These are phyloP conservation scores for Cabera pusaria DNA, from an alignment of 2,888 invertebrate species.

Conservation along the genomic window DNA sequence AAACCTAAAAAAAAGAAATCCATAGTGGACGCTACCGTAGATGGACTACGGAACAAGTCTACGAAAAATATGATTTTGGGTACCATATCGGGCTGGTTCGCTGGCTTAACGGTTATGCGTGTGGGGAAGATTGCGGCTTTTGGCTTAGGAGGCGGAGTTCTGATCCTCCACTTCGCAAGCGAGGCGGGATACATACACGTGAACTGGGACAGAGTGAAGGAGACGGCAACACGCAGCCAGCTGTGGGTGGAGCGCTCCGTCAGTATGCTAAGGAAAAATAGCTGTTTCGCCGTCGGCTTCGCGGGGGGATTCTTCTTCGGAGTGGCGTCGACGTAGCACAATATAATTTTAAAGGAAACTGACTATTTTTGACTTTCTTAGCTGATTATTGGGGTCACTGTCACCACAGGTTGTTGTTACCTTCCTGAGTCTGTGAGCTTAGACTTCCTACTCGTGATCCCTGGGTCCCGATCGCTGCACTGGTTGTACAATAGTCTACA, in stretches of 20 bases:
- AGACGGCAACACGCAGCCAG: conserved; percentile 88
- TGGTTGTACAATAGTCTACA: too few species aligned
- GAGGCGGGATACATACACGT: conserved; percentile 94
- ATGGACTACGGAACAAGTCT: conserved; percentile 47
- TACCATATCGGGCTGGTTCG: conserved; percentile 81
- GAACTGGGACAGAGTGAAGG: conserved; percentile 93
- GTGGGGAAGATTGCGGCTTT: conserved; percentile 95
- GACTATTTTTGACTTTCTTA: too few species aligned
- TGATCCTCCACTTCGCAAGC: conserved; percentile 93
- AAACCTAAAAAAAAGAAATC: conserved; percentile 45
- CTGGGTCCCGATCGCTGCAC: too few species aligned
- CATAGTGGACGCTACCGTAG: conserved; percentile 48
- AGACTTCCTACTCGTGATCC: too few species aligned
- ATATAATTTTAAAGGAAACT: too few species aligned
- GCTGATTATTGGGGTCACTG: too few species aligned
- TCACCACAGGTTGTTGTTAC: too few species aligned
- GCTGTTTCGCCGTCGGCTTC: conserved; percentile 90
- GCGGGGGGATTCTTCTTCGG: conserved; percentile 94
- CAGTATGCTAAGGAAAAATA: conserved; percentile 85
- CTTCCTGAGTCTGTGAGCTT: too few species aligned
- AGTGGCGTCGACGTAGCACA: conserved; percentile 86
- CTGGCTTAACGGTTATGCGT: conserved; percentile 90
- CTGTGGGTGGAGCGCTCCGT: conserved; percentile 88
- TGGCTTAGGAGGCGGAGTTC: conserved; percentile 93
- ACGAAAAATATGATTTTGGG: conserved; percentile 59